Percentiles rank a stretch among this genome's conserved stretches.
Evolutionary conservation across 2,113 vertebrate species (phyloP).

Genomic region (Mus pahari): DNA sequence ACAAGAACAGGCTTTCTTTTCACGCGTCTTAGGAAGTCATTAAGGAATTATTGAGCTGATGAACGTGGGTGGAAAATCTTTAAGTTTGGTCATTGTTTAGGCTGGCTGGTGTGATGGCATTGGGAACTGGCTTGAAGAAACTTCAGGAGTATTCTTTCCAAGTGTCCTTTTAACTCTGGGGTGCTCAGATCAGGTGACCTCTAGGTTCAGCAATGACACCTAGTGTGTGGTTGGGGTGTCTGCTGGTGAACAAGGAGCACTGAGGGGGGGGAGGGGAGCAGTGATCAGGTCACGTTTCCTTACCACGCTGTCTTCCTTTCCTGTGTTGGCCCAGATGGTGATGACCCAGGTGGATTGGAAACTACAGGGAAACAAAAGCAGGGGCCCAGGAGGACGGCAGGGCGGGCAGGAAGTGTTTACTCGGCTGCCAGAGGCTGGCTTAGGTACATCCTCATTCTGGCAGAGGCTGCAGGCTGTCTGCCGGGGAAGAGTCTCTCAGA

Average conservation of each 20-base stretch:
- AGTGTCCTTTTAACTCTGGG: neutral
- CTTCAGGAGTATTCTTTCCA: neutral
- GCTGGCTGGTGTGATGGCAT: neutral
- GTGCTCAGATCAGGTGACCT: neutral
- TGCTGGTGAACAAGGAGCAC: neutral
- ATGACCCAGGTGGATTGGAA: conserved; percentile 36
- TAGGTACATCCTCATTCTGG: conserved; percentile 60
- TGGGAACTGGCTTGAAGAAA: neutral
- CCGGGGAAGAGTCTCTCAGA: conserved; percentile 66
- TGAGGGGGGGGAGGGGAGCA: neutral
- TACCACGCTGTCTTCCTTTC: neutral
- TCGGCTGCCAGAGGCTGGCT: neutral
- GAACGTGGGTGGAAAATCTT: conserved; percentile 78
- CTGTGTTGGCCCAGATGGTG: conserved; percentile 30
- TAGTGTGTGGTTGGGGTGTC: no score
- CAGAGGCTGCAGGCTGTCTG: conserved; percentile 51
- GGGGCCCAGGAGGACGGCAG: conserved; percentile 41
- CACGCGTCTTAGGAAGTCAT: conserved; percentile 80
- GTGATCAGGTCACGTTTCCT: neutral
- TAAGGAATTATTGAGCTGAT: conserved; percentile 79
- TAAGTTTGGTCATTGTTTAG: conserved; percentile 78
- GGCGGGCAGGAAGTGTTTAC: conserved; percentile 18
- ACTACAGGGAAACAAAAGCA: neutral
- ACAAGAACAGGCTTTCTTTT: conserved; percentile 68
- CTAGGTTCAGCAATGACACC: neutral